Evolutionary conservation across 2,888 invertebrate species (phyloP).

Genomic region (Podotricha telesiphe): DNA sequence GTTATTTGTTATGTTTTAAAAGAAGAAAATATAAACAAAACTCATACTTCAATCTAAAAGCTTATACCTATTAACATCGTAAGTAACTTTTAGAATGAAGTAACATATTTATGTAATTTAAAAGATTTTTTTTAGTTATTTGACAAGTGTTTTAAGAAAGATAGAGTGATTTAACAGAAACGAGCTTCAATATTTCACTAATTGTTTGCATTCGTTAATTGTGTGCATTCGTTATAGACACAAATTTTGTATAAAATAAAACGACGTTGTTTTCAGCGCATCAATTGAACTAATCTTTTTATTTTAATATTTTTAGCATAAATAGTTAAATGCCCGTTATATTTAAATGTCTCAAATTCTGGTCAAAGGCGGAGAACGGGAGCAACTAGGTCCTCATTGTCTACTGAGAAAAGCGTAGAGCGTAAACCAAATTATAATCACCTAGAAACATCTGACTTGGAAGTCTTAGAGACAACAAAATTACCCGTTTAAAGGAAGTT

Average conservation of each 20-base stretch:
- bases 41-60: conserved; percentile 15
- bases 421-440: no score
- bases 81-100: conserved; percentile 8
- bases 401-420: no score
- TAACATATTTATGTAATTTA: conserved; percentile 15
- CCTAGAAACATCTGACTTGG: no score
- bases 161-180: neutral
- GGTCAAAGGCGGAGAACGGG: no score
- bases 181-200: no score
- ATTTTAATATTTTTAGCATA: no score
- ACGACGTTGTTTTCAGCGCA: neutral
- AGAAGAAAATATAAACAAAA: conserved; percentile 6
- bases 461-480: no score
- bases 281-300: neutral
- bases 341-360: no score
- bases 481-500: no score
- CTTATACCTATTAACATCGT: conserved; percentile 15
- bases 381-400: no score
- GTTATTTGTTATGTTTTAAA: conserved; percentile 19
- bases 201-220: neutral
- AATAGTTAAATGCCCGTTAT: no score
- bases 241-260: neutral
- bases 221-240: neutral
- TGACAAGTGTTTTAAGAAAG: neutral
- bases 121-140: neutral